Evolutionary conservation across 2,113 vertebrate species (phyloP).

Genomic region (Burhinus bistriatus): DNA sequence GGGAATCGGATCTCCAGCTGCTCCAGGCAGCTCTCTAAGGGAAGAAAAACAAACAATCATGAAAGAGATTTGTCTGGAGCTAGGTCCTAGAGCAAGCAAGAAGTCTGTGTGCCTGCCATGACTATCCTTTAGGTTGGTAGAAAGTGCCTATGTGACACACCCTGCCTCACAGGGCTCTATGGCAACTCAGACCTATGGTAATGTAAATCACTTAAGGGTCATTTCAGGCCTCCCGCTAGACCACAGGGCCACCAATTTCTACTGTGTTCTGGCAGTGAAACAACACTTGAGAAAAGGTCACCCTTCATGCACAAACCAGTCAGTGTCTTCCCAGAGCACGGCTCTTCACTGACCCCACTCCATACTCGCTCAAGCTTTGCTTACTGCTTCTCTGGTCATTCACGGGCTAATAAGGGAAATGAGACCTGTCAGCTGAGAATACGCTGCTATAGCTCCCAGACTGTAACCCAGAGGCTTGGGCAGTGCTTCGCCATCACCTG

Average conservation of each 20-base stretch:
- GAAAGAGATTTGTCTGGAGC: neutral
- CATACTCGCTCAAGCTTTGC: rapidly evolving
- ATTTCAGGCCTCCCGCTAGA: neutral
- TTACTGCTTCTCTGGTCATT: neutral
- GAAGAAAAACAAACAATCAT: neutral
- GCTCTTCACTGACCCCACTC: neutral
- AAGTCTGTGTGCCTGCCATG: no score
- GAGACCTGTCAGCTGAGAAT: neutral
- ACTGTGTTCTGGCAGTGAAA: neutral
- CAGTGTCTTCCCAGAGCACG: neutral
- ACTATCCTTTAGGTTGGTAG: neutral
- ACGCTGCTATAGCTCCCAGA: neutral
- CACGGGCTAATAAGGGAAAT: neutral
- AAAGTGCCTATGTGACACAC: rapidly evolving
- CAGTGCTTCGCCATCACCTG: neutral
- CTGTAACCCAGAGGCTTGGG: neutral
- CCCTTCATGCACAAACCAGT: neutral
- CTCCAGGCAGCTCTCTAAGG: constrained; percentile 77
- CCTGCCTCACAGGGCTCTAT: neutral
- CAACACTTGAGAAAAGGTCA: neutral
- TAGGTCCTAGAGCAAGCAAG: neutral
- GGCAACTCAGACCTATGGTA: neutral
- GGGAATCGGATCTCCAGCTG: constrained; percentile 81
- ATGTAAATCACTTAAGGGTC: neutral
- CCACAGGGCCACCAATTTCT: neutral